Evolutionary conservation across 2,888 invertebrate genomes (phyloP).

Genomic region (Mylabris sibirica): DNA sequence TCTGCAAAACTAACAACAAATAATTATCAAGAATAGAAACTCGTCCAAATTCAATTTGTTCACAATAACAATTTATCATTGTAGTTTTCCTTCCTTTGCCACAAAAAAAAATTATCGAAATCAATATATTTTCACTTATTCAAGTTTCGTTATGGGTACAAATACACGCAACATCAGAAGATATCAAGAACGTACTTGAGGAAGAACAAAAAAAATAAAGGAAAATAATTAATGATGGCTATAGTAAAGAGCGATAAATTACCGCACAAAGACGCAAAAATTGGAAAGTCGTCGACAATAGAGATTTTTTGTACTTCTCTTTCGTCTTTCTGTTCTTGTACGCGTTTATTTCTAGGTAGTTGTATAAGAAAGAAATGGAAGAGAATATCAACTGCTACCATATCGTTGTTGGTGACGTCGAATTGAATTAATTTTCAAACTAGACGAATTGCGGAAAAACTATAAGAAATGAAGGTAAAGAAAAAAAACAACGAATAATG

Average conservation of each 20-base stretch:
- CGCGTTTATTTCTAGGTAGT: not conserved
- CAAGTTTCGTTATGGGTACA: conserved; percentile 42
- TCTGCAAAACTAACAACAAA: not conserved
- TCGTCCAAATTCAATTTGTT: conserved; percentile 41
- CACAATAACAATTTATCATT: conserved; percentile 41
- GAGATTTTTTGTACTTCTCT: conserved; percentile 8
- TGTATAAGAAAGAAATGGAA: no score
- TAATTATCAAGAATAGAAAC: conserved; percentile 38
- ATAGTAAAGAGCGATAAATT: conserved; percentile 47
- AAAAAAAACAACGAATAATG: not conserved
- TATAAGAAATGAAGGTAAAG: not conserved
- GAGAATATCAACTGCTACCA: no score
- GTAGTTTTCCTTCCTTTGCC: conserved; percentile 20
- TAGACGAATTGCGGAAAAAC: not conserved
- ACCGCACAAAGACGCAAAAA: conserved; percentile 48
- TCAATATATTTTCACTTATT: conserved; percentile 11
- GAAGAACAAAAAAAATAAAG: not conserved
- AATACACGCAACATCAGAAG: conserved; percentile 31
- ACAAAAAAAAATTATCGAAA: not conserved
- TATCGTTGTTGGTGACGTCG: not conserved
- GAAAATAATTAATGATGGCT: conserved; percentile 51
- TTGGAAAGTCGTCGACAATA: conserved; percentile 47
- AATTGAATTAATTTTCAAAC: not conserved
- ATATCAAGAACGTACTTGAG: conserved; percentile 47
- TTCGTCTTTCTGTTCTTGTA: not conserved